Evolutionary conservation across 2,888 invertebrate genomes (phyloP).

Genomic region (Smittia sp.): DNA sequence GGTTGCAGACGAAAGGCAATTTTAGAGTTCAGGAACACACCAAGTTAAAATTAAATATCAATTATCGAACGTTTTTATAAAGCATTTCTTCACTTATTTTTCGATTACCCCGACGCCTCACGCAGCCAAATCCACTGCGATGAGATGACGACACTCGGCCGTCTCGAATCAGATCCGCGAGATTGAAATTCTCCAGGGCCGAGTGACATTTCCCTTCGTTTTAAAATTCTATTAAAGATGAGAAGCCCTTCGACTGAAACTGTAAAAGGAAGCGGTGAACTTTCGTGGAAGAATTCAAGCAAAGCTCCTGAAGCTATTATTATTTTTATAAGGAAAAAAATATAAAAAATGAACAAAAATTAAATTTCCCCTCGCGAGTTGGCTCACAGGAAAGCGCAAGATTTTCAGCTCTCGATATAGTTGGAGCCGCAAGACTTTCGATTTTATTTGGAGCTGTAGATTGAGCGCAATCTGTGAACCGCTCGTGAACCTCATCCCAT

Average conservation of each 20-base stretch:
- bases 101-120: too few species aligned
- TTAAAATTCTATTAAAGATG: background rate
- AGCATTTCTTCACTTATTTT: too few species aligned
- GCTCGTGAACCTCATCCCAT: background rate
- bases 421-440: background rate
- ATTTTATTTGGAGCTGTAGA: background rate
- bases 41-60: too few species aligned
- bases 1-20: background rate
- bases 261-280: constrained; percentile 23
- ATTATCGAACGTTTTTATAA: too few species aligned
- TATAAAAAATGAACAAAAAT: constrained; percentile 39
- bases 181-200: background rate
- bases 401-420: background rate
- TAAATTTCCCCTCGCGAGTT: background rate
- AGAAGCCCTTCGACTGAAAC: constrained; percentile 28
- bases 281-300: background rate
- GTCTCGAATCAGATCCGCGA: too few species aligned
- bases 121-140: too few species aligned
- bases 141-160: too few species aligned
- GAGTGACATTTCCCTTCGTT: constrained; percentile 3
- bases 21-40: background rate
- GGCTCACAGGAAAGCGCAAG: background rate
- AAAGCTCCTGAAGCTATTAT: constrained; percentile 36
- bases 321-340: constrained; percentile 40
- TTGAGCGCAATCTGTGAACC: constrained; percentile 25